These are phyloP conservation scores for Trissolcus brochymenae DNA, from an alignment of 2,888 invertebrate species.

Conservation along the genomic window DNA sequence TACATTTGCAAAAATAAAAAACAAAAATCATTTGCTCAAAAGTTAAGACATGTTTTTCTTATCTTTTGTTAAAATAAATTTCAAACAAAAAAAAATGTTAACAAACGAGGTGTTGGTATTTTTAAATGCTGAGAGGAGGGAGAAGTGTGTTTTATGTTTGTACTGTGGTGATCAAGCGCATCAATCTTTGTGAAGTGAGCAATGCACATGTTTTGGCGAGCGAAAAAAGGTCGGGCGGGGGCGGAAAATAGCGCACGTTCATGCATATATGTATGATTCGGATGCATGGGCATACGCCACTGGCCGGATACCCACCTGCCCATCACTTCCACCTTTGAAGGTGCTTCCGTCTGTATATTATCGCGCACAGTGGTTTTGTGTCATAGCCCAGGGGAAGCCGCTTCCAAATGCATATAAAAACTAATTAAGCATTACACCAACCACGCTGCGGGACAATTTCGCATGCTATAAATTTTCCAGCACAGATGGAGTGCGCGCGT, in stretches of 20 bases:
- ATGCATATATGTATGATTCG: conserved; percentile 64
- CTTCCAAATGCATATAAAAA: conserved; percentile 44
- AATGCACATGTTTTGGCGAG: conserved; percentile 68
- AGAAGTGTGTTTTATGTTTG: too few species aligned
- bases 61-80: too few species aligned
- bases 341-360: conserved; percentile 61
- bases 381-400: conserved; percentile 62
- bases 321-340: conserved; percentile 67
- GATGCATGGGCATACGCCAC: conserved; percentile 62
- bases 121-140: too few species aligned
- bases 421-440: conserved; percentile 50
- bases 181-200: conserved; percentile 73
- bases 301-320: conserved; percentile 73
- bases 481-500: conserved; percentile 20
- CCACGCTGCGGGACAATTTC: conserved; percentile 27
- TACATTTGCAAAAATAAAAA: too few species aligned
- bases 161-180: conserved; percentile 63
- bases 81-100: too few species aligned
- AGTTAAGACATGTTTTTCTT: too few species aligned
- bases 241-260: conserved; percentile 66
- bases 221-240: conserved; percentile 61
- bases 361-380: conserved; percentile 60
- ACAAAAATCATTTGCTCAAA: too few species aligned
- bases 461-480: conserved; percentile 32
- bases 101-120: too few species aligned